Percentiles rank a stretch among this genome's conserved stretches.
These are phyloP conservation scores for Aspidoscelis tigris DNA, from an alignment of 2,113 vertebrate genomes.

Conservation along the genomic window DNA sequence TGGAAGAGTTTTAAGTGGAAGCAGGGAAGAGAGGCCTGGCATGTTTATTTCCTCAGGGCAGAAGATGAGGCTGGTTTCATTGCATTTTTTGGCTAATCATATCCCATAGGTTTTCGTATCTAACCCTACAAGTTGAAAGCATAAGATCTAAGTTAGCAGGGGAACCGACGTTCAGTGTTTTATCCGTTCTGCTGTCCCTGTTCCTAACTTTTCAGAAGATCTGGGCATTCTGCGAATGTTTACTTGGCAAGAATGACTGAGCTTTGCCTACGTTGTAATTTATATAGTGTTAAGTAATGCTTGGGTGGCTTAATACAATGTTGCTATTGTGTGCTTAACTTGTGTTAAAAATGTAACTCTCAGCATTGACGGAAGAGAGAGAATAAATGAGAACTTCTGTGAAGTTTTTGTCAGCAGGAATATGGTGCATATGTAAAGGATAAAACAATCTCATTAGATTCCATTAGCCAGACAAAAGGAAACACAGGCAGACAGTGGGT, in stretches of 20 bases:
- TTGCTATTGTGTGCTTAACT: not conserved
- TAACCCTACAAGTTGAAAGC: too few species aligned
- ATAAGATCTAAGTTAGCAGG: not conserved
- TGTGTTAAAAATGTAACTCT: not conserved
- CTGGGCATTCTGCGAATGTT: not conserved
- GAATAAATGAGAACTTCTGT: not conserved
- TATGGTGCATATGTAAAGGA: not conserved
- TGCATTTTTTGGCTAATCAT: too few species aligned
- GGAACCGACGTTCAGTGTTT: not conserved
- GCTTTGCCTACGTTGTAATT: not conserved
- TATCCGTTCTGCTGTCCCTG: not conserved
- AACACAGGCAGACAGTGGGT: not conserved
- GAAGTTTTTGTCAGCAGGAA: not conserved
- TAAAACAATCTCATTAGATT: not conserved
- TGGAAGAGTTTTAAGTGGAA: too few species aligned
- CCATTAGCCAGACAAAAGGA: not conserved
- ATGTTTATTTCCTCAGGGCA: too few species aligned
- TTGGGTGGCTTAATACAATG: not conserved
- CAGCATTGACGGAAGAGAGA: not conserved
- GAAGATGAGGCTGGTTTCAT: too few species aligned
- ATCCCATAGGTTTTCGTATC: too few species aligned
- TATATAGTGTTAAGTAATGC: not conserved
- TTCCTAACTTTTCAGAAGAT: not conserved
- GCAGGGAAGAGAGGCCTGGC: too few species aligned
- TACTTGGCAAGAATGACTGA: not conserved